phyloP scores from a whole-genome alignment of 2,888 invertebrate species.

The Andrena trimmerana region DNA sequence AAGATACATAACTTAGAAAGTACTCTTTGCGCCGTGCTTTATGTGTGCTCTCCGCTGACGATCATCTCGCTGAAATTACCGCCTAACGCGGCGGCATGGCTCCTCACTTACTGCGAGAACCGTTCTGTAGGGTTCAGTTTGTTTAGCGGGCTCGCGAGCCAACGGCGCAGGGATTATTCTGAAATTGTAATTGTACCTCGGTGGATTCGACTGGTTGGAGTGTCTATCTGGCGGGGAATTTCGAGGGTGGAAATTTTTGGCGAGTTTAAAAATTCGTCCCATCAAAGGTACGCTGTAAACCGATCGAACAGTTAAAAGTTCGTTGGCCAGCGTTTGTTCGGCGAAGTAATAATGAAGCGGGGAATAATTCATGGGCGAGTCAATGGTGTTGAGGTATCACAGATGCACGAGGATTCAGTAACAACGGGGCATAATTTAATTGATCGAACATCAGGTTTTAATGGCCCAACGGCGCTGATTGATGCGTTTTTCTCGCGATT shows the following conservation, averaged over 20 bases:
- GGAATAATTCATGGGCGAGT: conserved; percentile 18
- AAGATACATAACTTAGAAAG: conserved; percentile 70
- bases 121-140: conserved; percentile 41
- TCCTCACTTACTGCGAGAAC: conserved; percentile 28
- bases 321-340: conserved; percentile 27
- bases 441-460: not conserved
- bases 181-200: not conserved
- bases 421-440: conserved; percentile 26
- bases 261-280: not conserved
- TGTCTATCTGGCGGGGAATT: not conserved
- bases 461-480: not conserved
- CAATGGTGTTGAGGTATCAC: not conserved
- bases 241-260: not conserved
- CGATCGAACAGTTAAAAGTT: conserved; percentile 24
- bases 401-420: conserved; percentile 18
- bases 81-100: conserved; percentile 13
- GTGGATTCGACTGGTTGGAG: not conserved
- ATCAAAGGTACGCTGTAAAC: not conserved
- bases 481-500: not conserved
- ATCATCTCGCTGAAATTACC: conserved; percentile 52
- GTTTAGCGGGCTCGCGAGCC: conserved; percentile 31
- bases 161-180: not conserved
- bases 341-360: not conserved
- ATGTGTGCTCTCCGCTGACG: conserved; percentile 33
- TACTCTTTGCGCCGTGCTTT: conserved; percentile 40